phyloP scores from a whole-genome alignment of 2,113 vertebrate species.

The Leucopsar rothschildi region DNA sequence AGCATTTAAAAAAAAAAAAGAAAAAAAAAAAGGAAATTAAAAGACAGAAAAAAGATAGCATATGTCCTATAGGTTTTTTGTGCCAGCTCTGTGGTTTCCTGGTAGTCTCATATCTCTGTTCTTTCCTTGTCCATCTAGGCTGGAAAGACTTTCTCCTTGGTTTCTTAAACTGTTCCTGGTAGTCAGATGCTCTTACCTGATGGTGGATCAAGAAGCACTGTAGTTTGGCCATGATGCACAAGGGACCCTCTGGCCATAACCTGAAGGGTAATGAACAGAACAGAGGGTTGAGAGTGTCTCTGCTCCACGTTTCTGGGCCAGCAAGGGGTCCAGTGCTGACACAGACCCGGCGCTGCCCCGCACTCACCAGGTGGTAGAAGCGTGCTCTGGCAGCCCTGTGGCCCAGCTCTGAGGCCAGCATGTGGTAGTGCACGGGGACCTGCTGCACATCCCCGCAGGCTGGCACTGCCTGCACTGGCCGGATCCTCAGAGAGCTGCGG shows the following conservation, averaged over 20 bases:
- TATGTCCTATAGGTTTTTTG: neutral
- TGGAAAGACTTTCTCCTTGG: neutral
- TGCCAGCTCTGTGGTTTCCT: neutral
- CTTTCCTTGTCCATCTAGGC: neutral
- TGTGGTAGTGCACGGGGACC: neutral
- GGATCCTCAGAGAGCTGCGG: conserved; percentile 35
- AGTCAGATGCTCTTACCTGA: neutral
- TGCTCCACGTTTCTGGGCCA: neutral
- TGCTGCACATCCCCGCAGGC: neutral
- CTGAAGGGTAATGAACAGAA: neutral
- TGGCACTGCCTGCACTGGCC: neutral
- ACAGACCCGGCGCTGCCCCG: rapidly evolving
- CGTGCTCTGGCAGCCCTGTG: neutral
- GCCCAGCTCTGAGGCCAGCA: neutral
- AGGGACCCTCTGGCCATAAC: conserved; percentile 51
- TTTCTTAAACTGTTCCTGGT: neutral
- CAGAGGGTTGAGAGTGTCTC: neutral
- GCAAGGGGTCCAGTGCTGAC: neutral
- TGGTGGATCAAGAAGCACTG: neutral
- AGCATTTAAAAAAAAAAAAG: neutral
- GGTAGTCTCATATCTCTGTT: neutral
- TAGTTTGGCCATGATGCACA: conserved; percentile 8
- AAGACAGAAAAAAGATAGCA: neutral
- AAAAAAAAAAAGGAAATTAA: neutral
- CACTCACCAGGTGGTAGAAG: conserved; percentile 55